Percentiles rank a stretch among this genome's conserved stretches.
phyloP scores from a whole-genome alignment of 2,113 vertebrate genomes.

The Festucalex cinctus region DNA sequence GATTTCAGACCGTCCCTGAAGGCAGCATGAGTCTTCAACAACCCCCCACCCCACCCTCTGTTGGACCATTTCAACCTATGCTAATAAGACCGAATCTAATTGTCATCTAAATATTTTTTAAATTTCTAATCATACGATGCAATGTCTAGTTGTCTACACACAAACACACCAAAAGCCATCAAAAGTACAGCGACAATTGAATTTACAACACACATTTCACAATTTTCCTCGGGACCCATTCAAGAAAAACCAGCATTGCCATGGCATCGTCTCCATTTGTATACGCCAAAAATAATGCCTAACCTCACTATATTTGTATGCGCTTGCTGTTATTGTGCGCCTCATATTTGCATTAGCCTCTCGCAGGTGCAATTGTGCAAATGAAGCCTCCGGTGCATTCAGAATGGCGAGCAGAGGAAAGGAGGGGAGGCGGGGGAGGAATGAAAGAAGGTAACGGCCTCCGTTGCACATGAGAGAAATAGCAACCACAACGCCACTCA shows the following conservation, averaged over 20 bases:
- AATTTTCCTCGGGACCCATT: not conserved
- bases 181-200: not conserved
- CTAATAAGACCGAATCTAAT: too few species aligned
- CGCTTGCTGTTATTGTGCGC: not conserved
- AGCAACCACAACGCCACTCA: not conserved
- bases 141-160: not conserved
- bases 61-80: too few species aligned
- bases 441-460: not conserved
- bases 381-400: constrained; percentile 6
- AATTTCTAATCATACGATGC: too few species aligned
- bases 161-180: not conserved
- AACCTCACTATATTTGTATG: not conserved
- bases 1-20: not conserved
- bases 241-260: not conserved
- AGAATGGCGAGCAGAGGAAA: not conserved
- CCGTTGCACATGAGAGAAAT: not conserved
- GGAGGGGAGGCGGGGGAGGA: too few species aligned
- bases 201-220: not conserved
- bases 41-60: too few species aligned
- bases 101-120: too few species aligned
- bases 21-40: not conserved
- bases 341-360: not conserved
- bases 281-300: not conserved
- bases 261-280: not conserved
- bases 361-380: constrained; percentile 2